Evolutionary conservation across 2,888 invertebrate species (phyloP).

Genomic region (Biston stratarius): DNA sequence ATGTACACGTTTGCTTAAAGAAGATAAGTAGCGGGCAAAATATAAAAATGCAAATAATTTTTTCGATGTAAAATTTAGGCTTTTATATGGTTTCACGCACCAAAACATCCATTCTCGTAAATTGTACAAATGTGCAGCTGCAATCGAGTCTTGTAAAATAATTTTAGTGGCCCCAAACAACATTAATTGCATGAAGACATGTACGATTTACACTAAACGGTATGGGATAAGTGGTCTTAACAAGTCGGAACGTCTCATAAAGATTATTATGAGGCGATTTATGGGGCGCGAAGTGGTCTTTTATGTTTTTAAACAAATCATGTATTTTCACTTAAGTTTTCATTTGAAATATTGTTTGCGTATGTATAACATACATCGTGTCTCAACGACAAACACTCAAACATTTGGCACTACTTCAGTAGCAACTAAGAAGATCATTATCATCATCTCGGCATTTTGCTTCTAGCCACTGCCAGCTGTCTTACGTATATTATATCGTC

Average conservation of each 20-base stretch:
- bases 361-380: background rate
- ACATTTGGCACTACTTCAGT: background rate
- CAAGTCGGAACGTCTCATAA: constrained; percentile 43
- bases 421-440: too few relatives aligned
- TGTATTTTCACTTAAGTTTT: constrained; percentile 6
- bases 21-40: too few relatives aligned
- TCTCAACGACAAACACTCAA: background rate
- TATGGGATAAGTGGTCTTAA: constrained; percentile 50
- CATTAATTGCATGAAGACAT: constrained; percentile 42
- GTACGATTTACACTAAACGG: constrained; percentile 50
- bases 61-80: background rate
- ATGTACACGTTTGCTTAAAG: too few relatives aligned
- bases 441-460: too few relatives aligned
- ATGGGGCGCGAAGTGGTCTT: constrained; percentile 51
- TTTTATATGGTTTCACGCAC: constrained; percentile 4
- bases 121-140: constrained; percentile 30
- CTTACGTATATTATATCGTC: too few relatives aligned
- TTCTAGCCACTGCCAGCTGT: too few relatives aligned
- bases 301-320: constrained; percentile 42
- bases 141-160: constrained; percentile 39
- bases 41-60: background rate
- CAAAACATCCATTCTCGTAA: constrained; percentile 11
- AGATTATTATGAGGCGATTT: constrained; percentile 51
- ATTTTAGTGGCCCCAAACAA: constrained; percentile 40
- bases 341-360: constrained; percentile 1